Conservation (phyloP, 1,140 invertebrate species). For the Cheumatopsyche charites region DNA sequence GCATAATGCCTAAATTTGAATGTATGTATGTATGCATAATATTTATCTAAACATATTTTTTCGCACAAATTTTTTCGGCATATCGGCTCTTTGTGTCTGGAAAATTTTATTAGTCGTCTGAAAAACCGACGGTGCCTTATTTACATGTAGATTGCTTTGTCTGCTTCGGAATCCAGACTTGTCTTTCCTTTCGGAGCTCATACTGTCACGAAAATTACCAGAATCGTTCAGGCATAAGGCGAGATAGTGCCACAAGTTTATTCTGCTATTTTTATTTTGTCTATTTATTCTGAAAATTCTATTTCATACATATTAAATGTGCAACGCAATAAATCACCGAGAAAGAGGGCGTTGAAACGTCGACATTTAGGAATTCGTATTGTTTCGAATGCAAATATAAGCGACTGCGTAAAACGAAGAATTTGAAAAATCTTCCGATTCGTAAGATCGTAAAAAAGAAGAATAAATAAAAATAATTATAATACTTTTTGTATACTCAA, state of each 20-base stretch:
- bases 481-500: too few species aligned
- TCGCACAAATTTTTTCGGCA: neutral
- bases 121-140: neutral
- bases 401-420: constrained; percentile 1
- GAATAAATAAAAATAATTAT: too few species aligned
- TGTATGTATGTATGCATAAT: neutral
- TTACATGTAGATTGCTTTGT: constrained; percentile 32
- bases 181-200: constrained; percentile 6
- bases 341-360: constrained; percentile 12
- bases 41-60: neutral
- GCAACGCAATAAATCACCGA: neutral
- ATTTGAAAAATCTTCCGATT: neutral
- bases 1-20: too few species aligned
- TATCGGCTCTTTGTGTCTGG: constrained; percentile 9
- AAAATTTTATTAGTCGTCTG: constrained; percentile 24
- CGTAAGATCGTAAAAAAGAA: too few species aligned
- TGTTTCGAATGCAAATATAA: constrained; percentile 16
- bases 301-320: neutral
- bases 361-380: constrained; percentile 9
- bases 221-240: neutral
- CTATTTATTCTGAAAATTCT: too few species aligned
- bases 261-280: neutral
- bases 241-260: neutral
- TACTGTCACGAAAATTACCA: constrained; percentile 13
- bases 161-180: constrained; percentile 5